Percentiles rank a stretch among this genome's conserved stretches.
Conservation (phyloP, 2,797 vertebrate species). For the Catostomus latipinnis region DNA sequence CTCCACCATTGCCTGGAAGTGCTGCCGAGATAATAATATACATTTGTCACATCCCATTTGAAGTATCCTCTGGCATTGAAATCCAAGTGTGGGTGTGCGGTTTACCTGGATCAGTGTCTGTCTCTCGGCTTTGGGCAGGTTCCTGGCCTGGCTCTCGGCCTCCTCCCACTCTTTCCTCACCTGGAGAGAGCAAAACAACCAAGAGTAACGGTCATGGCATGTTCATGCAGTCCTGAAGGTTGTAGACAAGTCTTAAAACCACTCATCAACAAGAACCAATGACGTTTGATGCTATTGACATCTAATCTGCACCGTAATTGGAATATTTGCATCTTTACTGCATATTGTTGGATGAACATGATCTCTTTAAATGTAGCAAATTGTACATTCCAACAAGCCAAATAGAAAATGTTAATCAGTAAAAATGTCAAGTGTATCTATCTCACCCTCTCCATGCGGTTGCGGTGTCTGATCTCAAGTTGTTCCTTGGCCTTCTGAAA, state of each 20-base stretch:
- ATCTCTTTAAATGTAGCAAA: background rate
- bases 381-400: background rate
- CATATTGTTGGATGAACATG: too few species aligned
- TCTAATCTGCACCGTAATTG: too few species aligned
- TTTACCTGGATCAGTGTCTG: constrained; percentile 95
- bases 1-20: constrained; percentile 97
- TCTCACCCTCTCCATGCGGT: constrained; percentile 95
- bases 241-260: too few species aligned
- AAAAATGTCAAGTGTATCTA: background rate
- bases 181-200: constrained; percentile 67
- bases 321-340: too few species aligned
- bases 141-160: constrained; percentile 93
- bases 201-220: background rate
- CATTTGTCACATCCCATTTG: background rate
- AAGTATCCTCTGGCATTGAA: background rate
- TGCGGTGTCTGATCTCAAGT: constrained; percentile 93
- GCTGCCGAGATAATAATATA: constrained; percentile 71
- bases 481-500: constrained; percentile 99
- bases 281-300: too few species aligned
- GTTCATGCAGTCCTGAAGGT: too few species aligned
- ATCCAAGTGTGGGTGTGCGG: constrained; percentile 51
- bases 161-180: constrained; percentile 99
- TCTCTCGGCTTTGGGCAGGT: constrained; percentile 93
- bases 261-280: too few species aligned
- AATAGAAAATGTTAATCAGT: background rate